Evolutionary conservation across 1,140 invertebrate genomes (phyloP).

Genomic region (Drosophila lini): DNA sequence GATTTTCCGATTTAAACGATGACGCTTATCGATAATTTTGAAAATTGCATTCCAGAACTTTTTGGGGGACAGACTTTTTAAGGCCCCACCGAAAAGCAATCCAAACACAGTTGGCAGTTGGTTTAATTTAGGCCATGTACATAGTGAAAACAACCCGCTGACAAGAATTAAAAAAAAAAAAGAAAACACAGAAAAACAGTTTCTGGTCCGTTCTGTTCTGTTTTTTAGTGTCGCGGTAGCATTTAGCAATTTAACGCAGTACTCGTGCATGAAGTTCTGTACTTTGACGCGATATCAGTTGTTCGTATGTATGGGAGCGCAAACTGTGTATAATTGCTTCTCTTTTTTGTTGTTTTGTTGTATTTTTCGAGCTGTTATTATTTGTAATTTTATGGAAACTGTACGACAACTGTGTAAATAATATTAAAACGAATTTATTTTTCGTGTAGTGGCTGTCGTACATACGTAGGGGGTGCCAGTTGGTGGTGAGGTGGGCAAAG

Average conservation of each 20-base stretch:
- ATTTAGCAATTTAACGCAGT: constrained; percentile 81
- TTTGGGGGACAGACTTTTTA: constrained; percentile 1
- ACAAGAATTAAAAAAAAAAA: constrained; percentile 40
- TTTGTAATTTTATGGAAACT: constrained; percentile 81
- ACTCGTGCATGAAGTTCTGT: constrained; percentile 82
- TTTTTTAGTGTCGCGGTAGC: constrained; percentile 71
- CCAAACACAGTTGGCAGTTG: constrained; percentile 76
- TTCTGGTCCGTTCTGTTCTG: constrained; percentile 32
- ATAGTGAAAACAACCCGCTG: constrained; percentile 50
- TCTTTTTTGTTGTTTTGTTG: constrained; percentile 38
- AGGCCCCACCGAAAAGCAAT: constrained; percentile 35
- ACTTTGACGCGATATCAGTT: constrained; percentile 78
- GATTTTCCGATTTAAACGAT: neutral
- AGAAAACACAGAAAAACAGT: constrained; percentile 24
- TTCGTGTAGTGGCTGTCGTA: constrained; percentile 13
- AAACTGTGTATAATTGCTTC: constrained; percentile 66
- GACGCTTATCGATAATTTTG: neutral
- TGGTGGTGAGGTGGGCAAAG: constrained; percentile 8
- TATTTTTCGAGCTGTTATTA: constrained; percentile 45
- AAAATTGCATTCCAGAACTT: constrained; percentile 35
- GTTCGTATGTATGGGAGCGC: constrained; percentile 38
- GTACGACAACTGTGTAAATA: constrained; percentile 79
- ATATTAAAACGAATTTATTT: constrained; percentile 61
- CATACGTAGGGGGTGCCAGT: neutral
- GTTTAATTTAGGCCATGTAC: constrained; percentile 74